Conservation (phyloP, 2,797 vertebrate species). For the Acanthornis magna region DNA sequence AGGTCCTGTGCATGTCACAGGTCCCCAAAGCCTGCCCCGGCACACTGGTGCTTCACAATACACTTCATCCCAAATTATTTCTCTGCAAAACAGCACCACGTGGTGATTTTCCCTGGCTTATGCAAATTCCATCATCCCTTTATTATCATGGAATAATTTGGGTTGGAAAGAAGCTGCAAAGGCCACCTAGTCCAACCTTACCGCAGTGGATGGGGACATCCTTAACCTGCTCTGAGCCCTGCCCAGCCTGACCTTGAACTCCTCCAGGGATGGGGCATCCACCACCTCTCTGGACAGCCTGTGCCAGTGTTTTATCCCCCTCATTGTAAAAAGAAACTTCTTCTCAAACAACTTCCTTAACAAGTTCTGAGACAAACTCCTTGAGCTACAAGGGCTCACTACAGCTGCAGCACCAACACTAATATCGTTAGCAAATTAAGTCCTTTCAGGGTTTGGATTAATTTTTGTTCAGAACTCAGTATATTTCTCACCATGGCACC, state of each 20-base stretch:
- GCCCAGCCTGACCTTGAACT: neutral
- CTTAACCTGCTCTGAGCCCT: neutral
- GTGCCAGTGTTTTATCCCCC: neutral
- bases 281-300: neutral
- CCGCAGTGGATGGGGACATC: neutral
- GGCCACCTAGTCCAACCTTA: neutral
- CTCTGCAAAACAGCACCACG: neutral
- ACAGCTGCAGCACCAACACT: neutral
- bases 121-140: neutral
- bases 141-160: neutral
- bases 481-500: neutral
- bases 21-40: neutral
- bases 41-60: neutral
- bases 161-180: neutral
- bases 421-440: neutral
- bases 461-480: neutral
- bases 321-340: neutral
- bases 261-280: neutral
- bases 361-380: neutral
- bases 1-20: neutral
- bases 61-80: neutral
- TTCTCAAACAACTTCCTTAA: neutral
- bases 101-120: neutral
- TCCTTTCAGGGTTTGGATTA: neutral
- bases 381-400: rapidly evolving